Evolutionary conservation across 2,113 vertebrate species (phyloP).

Genomic region (Psilopogon haemacephalus): DNA sequence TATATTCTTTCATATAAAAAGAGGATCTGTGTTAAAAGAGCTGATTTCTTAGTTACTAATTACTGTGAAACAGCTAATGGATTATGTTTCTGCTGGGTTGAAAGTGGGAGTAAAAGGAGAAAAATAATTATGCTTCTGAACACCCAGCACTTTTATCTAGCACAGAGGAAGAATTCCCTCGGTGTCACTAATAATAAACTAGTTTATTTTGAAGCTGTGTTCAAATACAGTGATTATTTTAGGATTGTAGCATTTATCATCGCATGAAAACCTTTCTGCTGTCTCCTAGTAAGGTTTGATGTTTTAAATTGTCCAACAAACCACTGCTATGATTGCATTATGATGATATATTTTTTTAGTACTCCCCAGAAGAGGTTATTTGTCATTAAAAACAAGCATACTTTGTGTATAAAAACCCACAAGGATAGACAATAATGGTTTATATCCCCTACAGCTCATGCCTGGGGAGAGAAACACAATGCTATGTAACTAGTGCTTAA

Average conservation of each 20-base stretch:
- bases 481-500: background rate
- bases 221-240: slow-evolving; percentile 14
- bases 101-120: background rate
- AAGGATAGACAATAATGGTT: background rate
- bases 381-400: background rate
- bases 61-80: background rate
- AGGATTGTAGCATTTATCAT: background rate
- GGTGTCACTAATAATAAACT: background rate
- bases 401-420: background rate
- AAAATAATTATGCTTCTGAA: background rate
- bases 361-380: background rate
- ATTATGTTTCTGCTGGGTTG: background rate
- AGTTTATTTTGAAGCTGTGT: background rate
- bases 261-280: background rate
- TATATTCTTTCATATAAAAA: background rate
- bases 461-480: background rate
- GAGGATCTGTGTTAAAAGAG: background rate
- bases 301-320: background rate
- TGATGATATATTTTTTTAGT: background rate
- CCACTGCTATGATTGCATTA: background rate
- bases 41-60: background rate
- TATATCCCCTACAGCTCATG: background rate
- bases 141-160: background rate
- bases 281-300: background rate
- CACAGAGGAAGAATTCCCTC: background rate